These are phyloP conservation scores for Alsophila aescularia DNA, from an alignment of 2,888 invertebrate genomes.

Conservation along the genomic window DNA sequence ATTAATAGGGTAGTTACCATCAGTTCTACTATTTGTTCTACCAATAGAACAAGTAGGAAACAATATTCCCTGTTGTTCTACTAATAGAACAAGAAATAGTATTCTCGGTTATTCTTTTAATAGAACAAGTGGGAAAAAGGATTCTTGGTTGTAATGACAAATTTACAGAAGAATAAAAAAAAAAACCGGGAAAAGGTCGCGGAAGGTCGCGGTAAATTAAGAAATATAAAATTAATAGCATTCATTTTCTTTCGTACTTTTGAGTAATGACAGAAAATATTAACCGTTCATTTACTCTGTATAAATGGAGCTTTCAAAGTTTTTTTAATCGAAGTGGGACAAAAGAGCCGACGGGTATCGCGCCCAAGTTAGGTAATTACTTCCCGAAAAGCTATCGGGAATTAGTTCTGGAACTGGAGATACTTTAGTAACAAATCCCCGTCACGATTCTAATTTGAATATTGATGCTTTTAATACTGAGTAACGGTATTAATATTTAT, in stretches of 20 bases:
- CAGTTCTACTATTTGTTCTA: no score
- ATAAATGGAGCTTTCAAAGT: conserved; percentile 6
- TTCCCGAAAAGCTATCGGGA: conserved; percentile 5
- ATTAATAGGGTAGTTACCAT: no score
- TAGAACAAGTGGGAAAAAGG: no score
- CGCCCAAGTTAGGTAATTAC: conserved; percentile 12
- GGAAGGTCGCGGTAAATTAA: not conserved
- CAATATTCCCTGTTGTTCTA: no score
- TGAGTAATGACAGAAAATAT: conserved; percentile 8
- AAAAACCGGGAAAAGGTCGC: not conserved
- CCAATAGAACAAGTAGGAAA: no score
- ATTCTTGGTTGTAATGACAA: no score
- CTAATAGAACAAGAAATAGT: no score
- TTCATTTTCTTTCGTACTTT: conserved; percentile 4
- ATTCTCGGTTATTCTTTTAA: no score
- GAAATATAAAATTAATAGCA: conserved; percentile 1
- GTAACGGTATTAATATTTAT: not conserved
- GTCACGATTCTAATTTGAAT: conserved; percentile 11
- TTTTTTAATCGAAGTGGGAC: conserved; percentile 2
- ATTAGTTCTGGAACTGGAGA: conserved; percentile 8
- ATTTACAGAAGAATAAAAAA: no score
- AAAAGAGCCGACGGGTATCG: conserved; percentile 8
- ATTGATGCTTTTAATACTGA: conserved; percentile 6
- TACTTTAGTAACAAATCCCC: not conserved
- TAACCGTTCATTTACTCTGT: conserved; percentile 8